Conservation (phyloP, 1,140 invertebrate genomes). For the Polypedilum pembai region DNA sequence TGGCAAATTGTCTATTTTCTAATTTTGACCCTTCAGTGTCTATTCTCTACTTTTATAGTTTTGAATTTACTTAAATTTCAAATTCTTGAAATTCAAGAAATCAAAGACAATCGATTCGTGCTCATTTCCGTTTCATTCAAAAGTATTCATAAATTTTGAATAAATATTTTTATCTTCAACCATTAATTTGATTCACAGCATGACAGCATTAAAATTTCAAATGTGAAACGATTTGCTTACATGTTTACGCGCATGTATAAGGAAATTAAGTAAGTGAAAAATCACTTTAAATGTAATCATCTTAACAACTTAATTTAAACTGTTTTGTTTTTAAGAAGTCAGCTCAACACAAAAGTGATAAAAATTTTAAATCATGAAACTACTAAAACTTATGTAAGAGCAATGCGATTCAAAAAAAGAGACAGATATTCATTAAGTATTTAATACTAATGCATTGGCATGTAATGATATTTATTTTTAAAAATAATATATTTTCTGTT, state of each 20-base stretch:
- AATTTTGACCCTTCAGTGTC: too few species aligned
- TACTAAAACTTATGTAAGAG: too few species aligned
- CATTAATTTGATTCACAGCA: constrained; percentile 6
- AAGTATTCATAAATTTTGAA: not conserved
- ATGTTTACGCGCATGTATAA: not conserved
- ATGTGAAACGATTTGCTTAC: not conserved
- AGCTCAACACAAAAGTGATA: not conserved
- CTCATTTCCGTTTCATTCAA: not conserved
- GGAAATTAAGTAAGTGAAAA: not conserved
- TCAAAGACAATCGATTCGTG: not conserved
- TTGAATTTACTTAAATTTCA: too few species aligned
- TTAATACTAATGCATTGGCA: too few species aligned
- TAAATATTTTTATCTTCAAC: not conserved
- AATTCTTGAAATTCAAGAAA: not conserved
- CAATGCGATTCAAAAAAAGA: too few species aligned
- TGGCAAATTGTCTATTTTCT: too few species aligned
- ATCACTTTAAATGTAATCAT: constrained; percentile 13
- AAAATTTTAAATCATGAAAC: not conserved
- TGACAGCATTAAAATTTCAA: not conserved
- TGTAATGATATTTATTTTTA: too few species aligned
- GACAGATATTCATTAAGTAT: too few species aligned
- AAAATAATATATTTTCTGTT: too few species aligned
- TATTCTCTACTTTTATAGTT: too few species aligned
- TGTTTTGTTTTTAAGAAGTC: not conserved
- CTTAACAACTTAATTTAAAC: not conserved